Evolutionary conservation across 2,888 invertebrate genomes (phyloP), one percentile per base, ranked within the genome.

Genomic region (Sthenelais limicola): DNA sequence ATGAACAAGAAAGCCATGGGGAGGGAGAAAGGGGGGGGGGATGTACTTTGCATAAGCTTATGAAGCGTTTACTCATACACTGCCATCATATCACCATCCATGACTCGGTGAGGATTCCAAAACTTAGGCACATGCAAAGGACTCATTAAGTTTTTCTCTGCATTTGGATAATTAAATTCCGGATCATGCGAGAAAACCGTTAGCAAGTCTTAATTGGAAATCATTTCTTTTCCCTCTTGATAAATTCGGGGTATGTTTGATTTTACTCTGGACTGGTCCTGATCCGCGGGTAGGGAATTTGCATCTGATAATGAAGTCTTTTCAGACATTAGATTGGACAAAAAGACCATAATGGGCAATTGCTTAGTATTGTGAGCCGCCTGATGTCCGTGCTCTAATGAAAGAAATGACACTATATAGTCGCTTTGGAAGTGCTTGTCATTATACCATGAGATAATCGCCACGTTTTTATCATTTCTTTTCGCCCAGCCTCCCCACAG

Each of bases 81-180:
- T 32, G n/a, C 30, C 30, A n/a, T 56, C 56, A 32, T 32, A 43
- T 9, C 18, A 30, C 33, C 33, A n/a, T 56, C 30, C 56, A n/a
- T 30, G 21, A 56, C 18, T 33, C 33, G 33, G 56, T 33, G 30
- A 21, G 56, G 56, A 56, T 32, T 30, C 21, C 30, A 33, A 56
- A 56, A 56, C 56, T 18, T 33, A 32, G 30, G 33, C 38, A 21
- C 62, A 62, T 43, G 62, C 62, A n/a, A 62, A 21, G 62, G 24
- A n/a, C 43, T 62, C 62, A 62, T 62, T 62, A 38, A 38, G 62
- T 56, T 56, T 56, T 56, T 56, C 18, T 56, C 56, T 1, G 15
- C 32, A 18, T 33, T 28, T 3, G 30, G 56, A 24, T 56, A 56
- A 56, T 56, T 56, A 32, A 32, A 12, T 32, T 56, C 32, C 18